phyloP scores from a whole-genome alignment of 2,113 vertebrate genomes.

The Bubo scandiacus region DNA sequence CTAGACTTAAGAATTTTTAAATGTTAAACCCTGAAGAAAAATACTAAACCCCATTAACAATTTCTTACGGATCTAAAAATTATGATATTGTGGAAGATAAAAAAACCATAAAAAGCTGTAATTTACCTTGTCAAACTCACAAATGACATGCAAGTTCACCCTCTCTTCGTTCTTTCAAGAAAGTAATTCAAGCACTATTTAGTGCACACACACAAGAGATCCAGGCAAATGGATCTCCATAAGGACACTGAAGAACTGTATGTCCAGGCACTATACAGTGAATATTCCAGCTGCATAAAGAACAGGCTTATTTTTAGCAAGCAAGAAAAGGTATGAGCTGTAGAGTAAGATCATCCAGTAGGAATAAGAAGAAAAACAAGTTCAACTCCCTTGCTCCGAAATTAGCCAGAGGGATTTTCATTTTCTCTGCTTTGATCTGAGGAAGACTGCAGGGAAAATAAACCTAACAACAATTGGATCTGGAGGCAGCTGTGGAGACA shows the following conservation, averaged over 20 bases:
- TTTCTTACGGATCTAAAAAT: background rate
- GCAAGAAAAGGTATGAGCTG: conserved; percentile 29
- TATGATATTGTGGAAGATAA: background rate
- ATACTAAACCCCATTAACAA: background rate
- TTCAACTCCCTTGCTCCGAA: conserved; percentile 13
- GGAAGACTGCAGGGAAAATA: conserved; percentile 47
- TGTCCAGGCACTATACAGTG: background rate
- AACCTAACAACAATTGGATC: conserved; percentile 30
- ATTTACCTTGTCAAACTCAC: conserved; percentile 31
- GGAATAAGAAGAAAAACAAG: conserved; percentile 52
- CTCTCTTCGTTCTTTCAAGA: background rate
- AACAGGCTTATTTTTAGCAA: conserved; percentile 54
- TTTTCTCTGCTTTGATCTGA: conserved; percentile 37
- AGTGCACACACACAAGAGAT: conserved; percentile 37
- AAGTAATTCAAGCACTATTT: background rate
- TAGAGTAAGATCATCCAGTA: background rate
- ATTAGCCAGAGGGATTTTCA: conserved; percentile 47
- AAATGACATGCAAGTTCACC: background rate
- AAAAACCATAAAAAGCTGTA: background rate
- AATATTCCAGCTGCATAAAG: conserved; percentile 29
- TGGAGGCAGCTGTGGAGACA: background rate
- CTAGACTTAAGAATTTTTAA: background rate
- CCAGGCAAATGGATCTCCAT: conserved; percentile 12
- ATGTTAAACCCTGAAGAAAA: background rate
- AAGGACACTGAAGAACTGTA: conserved; percentile 11